Conservation (phyloP, 2,113 vertebrate genomes). For the Oryctolagus cuniculus region DNA sequence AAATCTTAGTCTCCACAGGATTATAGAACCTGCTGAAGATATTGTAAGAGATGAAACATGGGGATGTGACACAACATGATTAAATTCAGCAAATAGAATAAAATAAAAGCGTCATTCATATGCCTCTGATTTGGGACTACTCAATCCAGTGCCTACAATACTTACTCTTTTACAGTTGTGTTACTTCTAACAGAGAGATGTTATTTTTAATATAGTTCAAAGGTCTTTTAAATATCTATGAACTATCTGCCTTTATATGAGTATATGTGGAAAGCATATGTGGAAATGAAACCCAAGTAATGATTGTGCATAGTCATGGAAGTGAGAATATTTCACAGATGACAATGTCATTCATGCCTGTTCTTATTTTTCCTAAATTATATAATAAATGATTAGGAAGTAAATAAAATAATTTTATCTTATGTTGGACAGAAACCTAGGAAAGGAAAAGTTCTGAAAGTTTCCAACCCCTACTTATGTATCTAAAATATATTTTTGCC, state of each 20-base stretch:
- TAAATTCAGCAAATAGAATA: conserved; percentile 31
- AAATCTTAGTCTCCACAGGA: background rate
- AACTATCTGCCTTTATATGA: background rate
- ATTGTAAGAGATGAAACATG: conserved; percentile 44
- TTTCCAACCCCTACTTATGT: background rate
- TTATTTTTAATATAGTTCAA: background rate
- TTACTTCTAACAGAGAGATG: background rate
- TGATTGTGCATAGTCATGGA: background rate
- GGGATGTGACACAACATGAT: conserved; percentile 19
- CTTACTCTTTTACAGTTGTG: background rate
- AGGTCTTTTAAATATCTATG: background rate
- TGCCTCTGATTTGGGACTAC: background rate
- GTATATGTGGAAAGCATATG: background rate
- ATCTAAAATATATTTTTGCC: background rate
- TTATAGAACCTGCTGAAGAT: background rate
- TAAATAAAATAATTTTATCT: background rate
- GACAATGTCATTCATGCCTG: background rate
- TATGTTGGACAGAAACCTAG: background rate
- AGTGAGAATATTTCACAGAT: background rate
- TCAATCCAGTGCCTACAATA: background rate
- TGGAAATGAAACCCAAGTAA: background rate
- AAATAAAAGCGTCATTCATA: background rate
- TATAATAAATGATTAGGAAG: background rate
- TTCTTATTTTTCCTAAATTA: background rate
- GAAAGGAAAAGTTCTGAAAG: background rate